These are phyloP conservation scores for Bombylius discolor DNA, from an alignment of 2,888 invertebrate genomes.

Conservation along the genomic window DNA sequence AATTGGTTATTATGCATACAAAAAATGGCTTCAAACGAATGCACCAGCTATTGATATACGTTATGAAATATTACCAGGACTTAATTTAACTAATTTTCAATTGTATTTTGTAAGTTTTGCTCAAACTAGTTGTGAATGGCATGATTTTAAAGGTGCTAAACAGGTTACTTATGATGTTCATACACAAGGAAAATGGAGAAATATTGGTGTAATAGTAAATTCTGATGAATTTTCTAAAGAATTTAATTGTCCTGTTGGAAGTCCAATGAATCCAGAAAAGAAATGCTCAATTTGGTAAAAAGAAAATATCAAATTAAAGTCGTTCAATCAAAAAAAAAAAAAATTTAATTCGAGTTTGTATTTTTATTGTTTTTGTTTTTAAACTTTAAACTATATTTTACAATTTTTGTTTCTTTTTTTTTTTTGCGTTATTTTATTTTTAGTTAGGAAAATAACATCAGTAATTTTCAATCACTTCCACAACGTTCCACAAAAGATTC, in stretches of 20 bases:
- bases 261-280: not conserved
- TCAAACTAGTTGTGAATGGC: not conserved
- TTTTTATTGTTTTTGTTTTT: no score
- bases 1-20: no score
- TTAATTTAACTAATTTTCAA: not conserved
- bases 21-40: no score
- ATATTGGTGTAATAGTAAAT: conserved; percentile 1
- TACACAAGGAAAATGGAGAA: not conserved
- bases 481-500: no score
- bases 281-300: conserved; percentile 2
- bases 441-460: no score
- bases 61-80: not conserved
- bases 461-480: no score
- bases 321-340: not conserved
- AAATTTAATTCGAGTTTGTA: not conserved
- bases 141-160: no score
- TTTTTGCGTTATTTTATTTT: no score
- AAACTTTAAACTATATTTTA: no score
- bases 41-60: not conserved
- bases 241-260: not conserved
- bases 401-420: no score
- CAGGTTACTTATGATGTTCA: not conserved
- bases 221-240: not conserved
- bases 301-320: not conserved
- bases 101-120: conserved; percentile 1